Conservation (phyloP, 2,113 vertebrate species). For the Callipepla californica region DNA sequence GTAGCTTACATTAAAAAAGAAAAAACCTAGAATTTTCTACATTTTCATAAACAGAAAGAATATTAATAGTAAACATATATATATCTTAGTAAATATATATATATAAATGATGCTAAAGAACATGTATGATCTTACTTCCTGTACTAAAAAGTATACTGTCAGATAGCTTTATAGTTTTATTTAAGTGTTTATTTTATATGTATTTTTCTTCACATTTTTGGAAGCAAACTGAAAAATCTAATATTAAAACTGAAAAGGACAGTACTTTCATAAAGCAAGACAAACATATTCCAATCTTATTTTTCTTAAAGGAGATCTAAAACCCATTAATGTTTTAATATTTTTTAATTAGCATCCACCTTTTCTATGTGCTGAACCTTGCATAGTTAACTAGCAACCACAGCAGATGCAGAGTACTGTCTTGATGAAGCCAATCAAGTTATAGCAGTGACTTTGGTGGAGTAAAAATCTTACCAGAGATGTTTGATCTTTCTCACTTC, state of each 20-base stretch:
- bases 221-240: not conserved
- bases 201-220: not conserved
- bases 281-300: not conserved
- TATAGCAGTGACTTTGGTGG: not conserved
- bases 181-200: not conserved
- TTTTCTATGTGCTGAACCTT: not conserved
- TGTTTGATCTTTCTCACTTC: not conserved
- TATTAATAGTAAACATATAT: not conserved
- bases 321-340: not conserved
- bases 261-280: not conserved
- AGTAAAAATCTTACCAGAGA: not conserved
- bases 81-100: not conserved
- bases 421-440: not conserved
- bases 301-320: not conserved
- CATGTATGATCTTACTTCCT: not conserved
- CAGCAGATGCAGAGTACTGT: not conserved
- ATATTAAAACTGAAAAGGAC: not conserved
- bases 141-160: not conserved
- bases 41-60: slow-evolving; percentile 12
- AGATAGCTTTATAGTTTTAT: not conserved
- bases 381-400: not conserved
- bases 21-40: not conserved
- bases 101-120: not conserved
- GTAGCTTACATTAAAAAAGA: slow-evolving; percentile 13
- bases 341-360: not conserved